phyloP scores from a whole-genome alignment of 2,797 vertebrate species.

The Artibeus jamaicensis region DNA sequence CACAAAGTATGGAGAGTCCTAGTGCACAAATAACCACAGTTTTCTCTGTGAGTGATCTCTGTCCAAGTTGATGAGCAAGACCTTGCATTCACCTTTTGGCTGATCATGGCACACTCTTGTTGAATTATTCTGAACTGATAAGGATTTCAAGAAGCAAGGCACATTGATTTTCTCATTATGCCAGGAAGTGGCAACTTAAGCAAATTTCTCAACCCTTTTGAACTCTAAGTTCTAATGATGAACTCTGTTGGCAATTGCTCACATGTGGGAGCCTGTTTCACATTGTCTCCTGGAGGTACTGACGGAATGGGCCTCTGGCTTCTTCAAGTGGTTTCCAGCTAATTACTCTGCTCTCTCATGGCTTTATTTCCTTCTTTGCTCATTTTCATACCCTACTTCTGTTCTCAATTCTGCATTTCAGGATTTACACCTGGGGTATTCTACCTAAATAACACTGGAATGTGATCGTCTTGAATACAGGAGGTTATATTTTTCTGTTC shows the following conservation, averaged over 20 bases:
- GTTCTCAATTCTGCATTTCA: neutral
- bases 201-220: slow-evolving; percentile 84
- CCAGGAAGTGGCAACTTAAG: slow-evolving; percentile 82
- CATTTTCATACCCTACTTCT: too few relatives aligned
- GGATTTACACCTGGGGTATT: neutral
- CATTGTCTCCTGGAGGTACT: neutral
- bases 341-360: neutral
- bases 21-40: slow-evolving; percentile 41
- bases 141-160: slow-evolving; percentile 79
- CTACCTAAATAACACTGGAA: neutral
- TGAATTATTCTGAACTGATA: slow-evolving; percentile 79
- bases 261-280: neutral
- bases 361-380: neutral
- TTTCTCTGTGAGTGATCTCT: slow-evolving; percentile 74
- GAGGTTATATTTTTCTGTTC: neutral
- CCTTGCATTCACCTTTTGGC: slow-evolving; percentile 70
- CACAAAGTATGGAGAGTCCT: neutral
- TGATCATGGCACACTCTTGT: slow-evolving; percentile 71
- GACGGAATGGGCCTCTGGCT: neutral
- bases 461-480: neutral
- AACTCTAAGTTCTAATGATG: slow-evolving; percentile 73
- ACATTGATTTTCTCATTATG: slow-evolving; percentile 84
- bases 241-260: neutral
- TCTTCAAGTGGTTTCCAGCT: neutral
- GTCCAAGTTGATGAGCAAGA: slow-evolving; percentile 69